Percentiles rank a stretch among this genome's conserved stretches.
phyloP scores from a whole-genome alignment of 2,113 vertebrate genomes.

The Pteronura brasiliensis region DNA sequence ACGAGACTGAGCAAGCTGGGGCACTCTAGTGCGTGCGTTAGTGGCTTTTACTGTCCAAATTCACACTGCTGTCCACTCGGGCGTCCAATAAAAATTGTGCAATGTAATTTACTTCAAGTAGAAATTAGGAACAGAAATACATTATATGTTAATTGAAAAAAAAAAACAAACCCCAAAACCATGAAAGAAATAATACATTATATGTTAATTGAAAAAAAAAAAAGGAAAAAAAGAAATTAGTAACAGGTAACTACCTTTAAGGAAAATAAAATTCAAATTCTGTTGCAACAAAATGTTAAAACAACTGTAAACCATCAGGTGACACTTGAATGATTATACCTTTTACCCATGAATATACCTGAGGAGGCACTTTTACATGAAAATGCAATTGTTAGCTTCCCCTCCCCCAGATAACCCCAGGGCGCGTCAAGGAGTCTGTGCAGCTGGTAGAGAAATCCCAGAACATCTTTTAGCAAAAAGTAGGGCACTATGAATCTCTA shows the following conservation, averaged over 20 bases:
- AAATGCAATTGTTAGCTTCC: not conserved
- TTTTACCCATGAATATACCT: not conserved
- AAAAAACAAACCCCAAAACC: too few relatives aligned
- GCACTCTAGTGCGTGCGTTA: not conserved
- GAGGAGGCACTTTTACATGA: not conserved
- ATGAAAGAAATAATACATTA: too few relatives aligned
- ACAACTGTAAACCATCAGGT: not conserved
- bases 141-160: too few relatives aligned
- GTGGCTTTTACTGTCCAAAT: not conserved
- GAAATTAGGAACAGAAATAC: slow-evolving; percentile 29
- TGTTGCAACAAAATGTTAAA: slow-evolving; percentile 33
- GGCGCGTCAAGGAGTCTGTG: not conserved
- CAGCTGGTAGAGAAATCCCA: not conserved
- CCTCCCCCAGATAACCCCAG: not conserved
- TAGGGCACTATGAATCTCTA: slow-evolving; percentile 52
- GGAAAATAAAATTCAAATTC: not conserved
- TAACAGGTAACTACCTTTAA: not conserved
- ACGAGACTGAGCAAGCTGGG: not conserved
- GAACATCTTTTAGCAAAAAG: slow-evolving; percentile 9
- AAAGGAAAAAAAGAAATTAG: slow-evolving; percentile 3
- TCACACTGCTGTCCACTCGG: slow-evolving; percentile 11
- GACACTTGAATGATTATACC: not conserved
- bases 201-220: too few relatives aligned
- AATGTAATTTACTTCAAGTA: slow-evolving; percentile 44
- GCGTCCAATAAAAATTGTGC: not conserved